These are phyloP conservation scores for Venustoraphidia nigricollis DNA, from an alignment of 2,888 invertebrate species.

Conservation along the genomic window DNA sequence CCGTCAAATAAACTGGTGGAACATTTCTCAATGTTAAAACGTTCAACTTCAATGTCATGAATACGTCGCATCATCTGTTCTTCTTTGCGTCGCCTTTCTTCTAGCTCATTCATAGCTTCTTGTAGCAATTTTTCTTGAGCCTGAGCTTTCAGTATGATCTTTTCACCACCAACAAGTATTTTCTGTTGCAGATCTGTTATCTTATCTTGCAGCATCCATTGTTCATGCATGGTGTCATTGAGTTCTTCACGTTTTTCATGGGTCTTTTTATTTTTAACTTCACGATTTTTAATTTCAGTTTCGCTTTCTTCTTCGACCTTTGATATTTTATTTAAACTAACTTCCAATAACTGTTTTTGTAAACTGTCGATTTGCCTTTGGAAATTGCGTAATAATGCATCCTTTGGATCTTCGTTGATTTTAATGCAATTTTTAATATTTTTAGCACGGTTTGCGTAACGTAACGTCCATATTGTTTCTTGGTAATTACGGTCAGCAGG, in stretches of 20 bases:
- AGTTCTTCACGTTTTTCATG: slow-evolving; percentile 19
- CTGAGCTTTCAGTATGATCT: slow-evolving; percentile 87
- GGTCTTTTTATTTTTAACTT: neutral
- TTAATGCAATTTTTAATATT: slow-evolving; percentile 86
- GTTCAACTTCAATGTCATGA: slow-evolving; percentile 44
- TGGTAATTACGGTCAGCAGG: slow-evolving; percentile 87
- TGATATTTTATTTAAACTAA: slow-evolving; percentile 3
- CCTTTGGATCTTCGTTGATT: slow-evolving; percentile 91
- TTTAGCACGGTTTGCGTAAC: slow-evolving; percentile 92
- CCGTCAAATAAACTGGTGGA: slow-evolving; percentile 87
- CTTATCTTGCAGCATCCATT: slow-evolving; percentile 34
- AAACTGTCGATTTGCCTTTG: slow-evolving; percentile 85
- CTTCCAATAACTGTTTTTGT: slow-evolving; percentile 67
- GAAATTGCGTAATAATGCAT: slow-evolving; percentile 81
- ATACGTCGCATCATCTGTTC: neutral
- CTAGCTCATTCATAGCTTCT: slow-evolving; percentile 64
- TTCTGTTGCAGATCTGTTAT: slow-evolving; percentile 68
- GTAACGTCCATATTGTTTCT: slow-evolving; percentile 83
- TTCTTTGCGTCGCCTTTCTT: slow-evolving; percentile 26
- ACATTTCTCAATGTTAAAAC: slow-evolving; percentile 75
- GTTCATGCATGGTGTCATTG: slow-evolving; percentile 32
- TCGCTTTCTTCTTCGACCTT: slow-evolving; percentile 21
- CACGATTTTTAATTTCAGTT: slow-evolving; percentile 42
- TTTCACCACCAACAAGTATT: slow-evolving; percentile 92
- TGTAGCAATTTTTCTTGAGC: slow-evolving; percentile 74